phyloP scores from a whole-genome alignment of 2,888 invertebrate species.

The Chrysina gloriosa region DNA sequence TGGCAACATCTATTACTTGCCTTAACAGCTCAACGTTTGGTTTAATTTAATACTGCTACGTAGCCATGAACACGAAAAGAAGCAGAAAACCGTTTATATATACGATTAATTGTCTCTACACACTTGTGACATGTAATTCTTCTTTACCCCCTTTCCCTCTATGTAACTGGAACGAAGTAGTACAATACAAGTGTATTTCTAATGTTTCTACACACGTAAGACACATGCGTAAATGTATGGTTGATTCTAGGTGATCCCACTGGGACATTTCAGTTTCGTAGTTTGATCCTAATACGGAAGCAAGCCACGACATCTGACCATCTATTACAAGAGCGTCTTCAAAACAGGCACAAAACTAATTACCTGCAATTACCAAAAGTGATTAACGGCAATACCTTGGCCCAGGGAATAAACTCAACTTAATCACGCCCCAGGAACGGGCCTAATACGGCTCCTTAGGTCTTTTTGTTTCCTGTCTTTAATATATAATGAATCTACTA shows the following conservation, averaged over 20 bases:
- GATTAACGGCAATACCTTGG: constrained; percentile 39
- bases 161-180: neutral
- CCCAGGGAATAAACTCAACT: constrained; percentile 28
- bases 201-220: neutral
- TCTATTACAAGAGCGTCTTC: constrained; percentile 58
- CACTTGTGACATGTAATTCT: neutral
- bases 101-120: constrained; percentile 7
- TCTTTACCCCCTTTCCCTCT: neutral
- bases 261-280: constrained; percentile 62
- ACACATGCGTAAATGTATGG: neutral
- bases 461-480: constrained; percentile 12
- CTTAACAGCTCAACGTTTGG: too few species aligned
- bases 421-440: constrained; percentile 23
- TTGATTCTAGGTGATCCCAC: constrained; percentile 55
- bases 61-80: too few species aligned
- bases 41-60: too few species aligned
- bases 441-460: constrained; percentile 13
- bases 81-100: too few species aligned
- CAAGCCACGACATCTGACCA: constrained; percentile 61
- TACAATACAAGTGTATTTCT: neutral
- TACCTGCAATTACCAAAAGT: constrained; percentile 41
- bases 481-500: constrained; percentile 22
- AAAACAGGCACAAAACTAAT: constrained; percentile 53
- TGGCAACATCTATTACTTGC: too few species aligned
- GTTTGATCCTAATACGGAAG: constrained; percentile 60